These are phyloP conservation scores for Drosophila suboccidentalis DNA, from an alignment of 2,888 invertebrate genomes.

Conservation along the genomic window DNA sequence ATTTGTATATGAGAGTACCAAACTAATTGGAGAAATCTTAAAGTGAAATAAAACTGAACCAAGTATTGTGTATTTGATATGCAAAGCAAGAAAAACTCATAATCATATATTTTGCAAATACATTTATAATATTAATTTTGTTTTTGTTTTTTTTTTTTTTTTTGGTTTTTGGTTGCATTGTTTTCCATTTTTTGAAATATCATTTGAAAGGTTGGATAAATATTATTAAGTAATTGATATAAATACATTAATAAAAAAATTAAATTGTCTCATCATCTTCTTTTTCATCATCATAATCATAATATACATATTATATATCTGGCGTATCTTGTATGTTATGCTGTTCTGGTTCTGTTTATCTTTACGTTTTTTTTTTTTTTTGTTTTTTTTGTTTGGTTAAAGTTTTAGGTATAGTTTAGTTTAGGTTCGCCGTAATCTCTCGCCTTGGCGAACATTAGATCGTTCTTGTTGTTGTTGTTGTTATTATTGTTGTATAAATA, in stretches of 20 bases:
- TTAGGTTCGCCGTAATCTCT: slow-evolving; percentile 23
- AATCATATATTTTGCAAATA: slow-evolving; percentile 83
- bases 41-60: slow-evolving; percentile 53
- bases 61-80: slow-evolving; percentile 65
- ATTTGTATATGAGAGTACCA: not conserved
- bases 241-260: slow-evolving; percentile 80
- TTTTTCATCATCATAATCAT: slow-evolving; percentile 41
- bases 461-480: slow-evolving; percentile 24
- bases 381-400: slow-evolving; percentile 20
- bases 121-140: slow-evolving; percentile 84
- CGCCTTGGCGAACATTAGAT: slow-evolving; percentile 13
- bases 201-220: slow-evolving; percentile 80
- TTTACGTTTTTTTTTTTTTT: not conserved
- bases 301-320: slow-evolving; percentile 41
- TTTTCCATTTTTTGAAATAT: slow-evolving; percentile 67
- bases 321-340: slow-evolving; percentile 44
- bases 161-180: slow-evolving; percentile 48
- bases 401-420: slow-evolving; percentile 27
- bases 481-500: slow-evolving; percentile 31
- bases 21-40: slow-evolving; percentile 23
- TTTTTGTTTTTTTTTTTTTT: slow-evolving; percentile 32
- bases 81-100: slow-evolving; percentile 83
- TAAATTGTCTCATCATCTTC: slow-evolving; percentile 63
- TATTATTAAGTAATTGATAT: slow-evolving; percentile 79
- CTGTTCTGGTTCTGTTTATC: slow-evolving; percentile 21